Evolutionary conservation across 1,140 invertebrate genomes (phyloP), one percentile per base, ranked within the genome.

Genomic region (Eriocheir sinensis): DNA sequence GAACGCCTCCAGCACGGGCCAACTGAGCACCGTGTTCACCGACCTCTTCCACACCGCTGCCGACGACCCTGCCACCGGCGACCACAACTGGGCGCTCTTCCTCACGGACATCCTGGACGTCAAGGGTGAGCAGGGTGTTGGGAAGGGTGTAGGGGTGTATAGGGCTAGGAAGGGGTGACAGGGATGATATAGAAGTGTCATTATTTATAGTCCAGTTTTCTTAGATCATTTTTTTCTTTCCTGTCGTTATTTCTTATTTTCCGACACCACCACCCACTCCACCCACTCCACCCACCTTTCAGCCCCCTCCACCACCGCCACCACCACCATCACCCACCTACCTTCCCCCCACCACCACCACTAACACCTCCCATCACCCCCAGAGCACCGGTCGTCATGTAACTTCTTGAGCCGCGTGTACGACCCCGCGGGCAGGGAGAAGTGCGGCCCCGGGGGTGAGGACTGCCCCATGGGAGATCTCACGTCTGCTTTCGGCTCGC

Each of bases 51-150:
- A 97, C 94, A 96, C 96, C 3, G 96, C 96, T 38, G 96, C 96
- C 95, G 96, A 97, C 92, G 96, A 96, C 30, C 96, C 97, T 8
- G 95, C 96, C 41, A 97, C 97, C 80, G 98, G 98, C 0, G 97
- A 98, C 95, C 98, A 99, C 96, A 97, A 98, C 36, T 99, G 99
- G 99, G 98, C 99, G 96, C 97, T 99, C 80, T 98, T 98, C 95
- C 98, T 98, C 6, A 99, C 98, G 0, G 99, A 99, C 96, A 98
- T 99, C 92, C 98, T 99, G 27, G 98, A 99, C 96, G 79, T 85
- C 9, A 90, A 93, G 41, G 89, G 95, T 94, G 60, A 86, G 93
- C 27, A 9, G n/a, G n/a, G n/a, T n/a, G n/a, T n/a, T 15, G n/a
- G n/a, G n/a, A n/a, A 9, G n/a, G n/a, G n/a, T n/a, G n/a, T n/a